A percentile compares a stretch with the other conserved stretches of the same genome.
Conservation (phyloP, 2,113 vertebrate species). For the Pterocles gutturalis region DNA sequence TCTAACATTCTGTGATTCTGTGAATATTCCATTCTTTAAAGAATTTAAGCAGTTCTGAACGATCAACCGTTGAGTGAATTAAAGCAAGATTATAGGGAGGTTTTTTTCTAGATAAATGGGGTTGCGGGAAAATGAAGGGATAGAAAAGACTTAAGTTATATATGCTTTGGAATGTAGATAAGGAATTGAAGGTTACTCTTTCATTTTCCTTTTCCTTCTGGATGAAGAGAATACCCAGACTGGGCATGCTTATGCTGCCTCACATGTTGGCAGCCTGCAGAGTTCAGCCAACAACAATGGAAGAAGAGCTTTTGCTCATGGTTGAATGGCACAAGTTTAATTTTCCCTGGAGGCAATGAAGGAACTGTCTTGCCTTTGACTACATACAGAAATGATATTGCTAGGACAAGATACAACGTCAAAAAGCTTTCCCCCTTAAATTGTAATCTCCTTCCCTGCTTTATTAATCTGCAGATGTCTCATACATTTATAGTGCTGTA, state of each 20-base stretch:
- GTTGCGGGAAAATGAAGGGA: neutral
- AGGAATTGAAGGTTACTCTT: neutral
- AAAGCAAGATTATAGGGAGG: neutral
- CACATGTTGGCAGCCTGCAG: neutral
- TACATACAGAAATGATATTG: neutral
- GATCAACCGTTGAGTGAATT: neutral
- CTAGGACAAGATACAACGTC: neutral
- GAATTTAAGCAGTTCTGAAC: slow-evolving; percentile 2
- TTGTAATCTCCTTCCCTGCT: neutral
- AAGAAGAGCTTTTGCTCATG: neutral
- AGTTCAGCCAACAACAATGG: neutral
- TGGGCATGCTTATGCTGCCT: neutral
- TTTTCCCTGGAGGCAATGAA: neutral
- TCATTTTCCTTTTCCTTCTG: neutral
- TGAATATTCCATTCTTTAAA: slow-evolving; percentile 38
- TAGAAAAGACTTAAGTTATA: neutral
- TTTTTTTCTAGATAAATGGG: neutral
- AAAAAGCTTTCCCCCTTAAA: neutral
- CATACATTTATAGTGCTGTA: neutral
- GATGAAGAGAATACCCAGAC: neutral
- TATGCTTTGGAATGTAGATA: neutral
- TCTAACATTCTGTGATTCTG: too few relatives aligned
- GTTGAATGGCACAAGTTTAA: neutral
- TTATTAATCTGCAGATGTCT: neutral
- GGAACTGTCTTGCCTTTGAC: neutral